Percentiles rank a stretch among this genome's conserved stretches.
Conservation (phyloP, 2,113 vertebrate genomes). For the Gnathonemus echidnorhynchus region DNA sequence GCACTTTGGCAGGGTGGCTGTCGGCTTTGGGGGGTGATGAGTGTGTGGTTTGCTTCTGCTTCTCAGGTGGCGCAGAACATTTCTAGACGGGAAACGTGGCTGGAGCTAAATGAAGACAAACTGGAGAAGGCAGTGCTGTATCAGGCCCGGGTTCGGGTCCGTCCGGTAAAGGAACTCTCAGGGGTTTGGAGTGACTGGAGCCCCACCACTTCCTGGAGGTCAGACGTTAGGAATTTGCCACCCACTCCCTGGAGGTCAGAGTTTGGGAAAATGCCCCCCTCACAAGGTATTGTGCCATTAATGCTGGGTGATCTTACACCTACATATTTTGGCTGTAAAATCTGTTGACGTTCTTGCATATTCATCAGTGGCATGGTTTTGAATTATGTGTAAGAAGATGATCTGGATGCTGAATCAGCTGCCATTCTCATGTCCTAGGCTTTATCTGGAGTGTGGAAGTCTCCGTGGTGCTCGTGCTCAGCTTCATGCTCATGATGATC, state of each 20-base stretch:
- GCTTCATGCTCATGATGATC: neutral
- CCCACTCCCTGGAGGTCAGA: conserved; percentile 33
- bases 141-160: conserved; percentile 48
- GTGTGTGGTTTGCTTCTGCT: neutral
- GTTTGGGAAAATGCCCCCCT: neutral
- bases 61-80: neutral
- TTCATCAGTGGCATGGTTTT: neutral
- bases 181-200: conserved; percentile 61
- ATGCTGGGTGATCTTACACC: no score
- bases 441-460: neutral
- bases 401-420: neutral
- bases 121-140: conserved; percentile 8
- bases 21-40: neutral
- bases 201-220: conserved; percentile 38
- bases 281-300: neutral
- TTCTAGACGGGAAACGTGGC: neutral
- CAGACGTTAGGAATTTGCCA: neutral
- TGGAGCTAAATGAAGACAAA: neutral
- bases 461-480: neutral
- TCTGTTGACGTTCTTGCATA: neutral
- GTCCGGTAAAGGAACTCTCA: neutral
- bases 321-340: no score
- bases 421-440: neutral
- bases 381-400: neutral
- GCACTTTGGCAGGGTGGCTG: neutral